phyloP scores from a whole-genome alignment of 1,140 invertebrate species.

The Zelostemma sp. region DNA sequence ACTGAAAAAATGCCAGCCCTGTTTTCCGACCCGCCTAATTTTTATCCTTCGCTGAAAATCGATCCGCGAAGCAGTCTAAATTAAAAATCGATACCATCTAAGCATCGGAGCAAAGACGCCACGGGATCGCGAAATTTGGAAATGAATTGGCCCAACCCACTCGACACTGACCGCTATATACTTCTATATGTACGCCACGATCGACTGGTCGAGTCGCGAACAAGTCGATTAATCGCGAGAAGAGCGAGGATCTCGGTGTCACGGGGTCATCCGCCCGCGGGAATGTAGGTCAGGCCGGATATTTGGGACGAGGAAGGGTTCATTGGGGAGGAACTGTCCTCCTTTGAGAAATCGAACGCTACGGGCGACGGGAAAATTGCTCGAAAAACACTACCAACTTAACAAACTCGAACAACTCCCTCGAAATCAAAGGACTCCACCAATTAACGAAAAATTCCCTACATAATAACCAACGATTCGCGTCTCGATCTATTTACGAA shows the following conservation, averaged over 20 bases:
- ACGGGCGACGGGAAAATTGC: constrained; percentile 19
- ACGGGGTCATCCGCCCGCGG: constrained; percentile 60
- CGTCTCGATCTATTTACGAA: too few species aligned
- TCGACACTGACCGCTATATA: constrained; percentile 44
- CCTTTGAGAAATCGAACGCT: constrained; percentile 40
- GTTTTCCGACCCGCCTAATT: too few species aligned
- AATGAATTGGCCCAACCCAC: constrained; percentile 38
- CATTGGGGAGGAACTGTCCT: constrained; percentile 47
- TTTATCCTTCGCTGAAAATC: neutral
- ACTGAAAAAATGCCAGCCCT: too few species aligned
- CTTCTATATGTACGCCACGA: constrained; percentile 30
- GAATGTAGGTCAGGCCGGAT: constrained; percentile 62
- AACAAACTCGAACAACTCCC: neutral
- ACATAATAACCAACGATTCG: too few species aligned
- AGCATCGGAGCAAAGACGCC: neutral
- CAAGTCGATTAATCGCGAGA: constrained; percentile 53
- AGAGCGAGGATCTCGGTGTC: constrained; percentile 59
- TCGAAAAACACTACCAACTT: neutral
- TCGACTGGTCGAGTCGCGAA: constrained; percentile 43
- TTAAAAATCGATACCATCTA: neutral
- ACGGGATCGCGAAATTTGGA: constrained; percentile 6
- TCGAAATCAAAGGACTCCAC: too few species aligned
- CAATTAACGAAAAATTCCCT: too few species aligned
- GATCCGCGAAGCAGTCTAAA: neutral
- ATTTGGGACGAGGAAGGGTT: constrained; percentile 58